Conservation (phyloP, 2,797 vertebrate genomes). For the Gymnothorax javanicus region DNA sequence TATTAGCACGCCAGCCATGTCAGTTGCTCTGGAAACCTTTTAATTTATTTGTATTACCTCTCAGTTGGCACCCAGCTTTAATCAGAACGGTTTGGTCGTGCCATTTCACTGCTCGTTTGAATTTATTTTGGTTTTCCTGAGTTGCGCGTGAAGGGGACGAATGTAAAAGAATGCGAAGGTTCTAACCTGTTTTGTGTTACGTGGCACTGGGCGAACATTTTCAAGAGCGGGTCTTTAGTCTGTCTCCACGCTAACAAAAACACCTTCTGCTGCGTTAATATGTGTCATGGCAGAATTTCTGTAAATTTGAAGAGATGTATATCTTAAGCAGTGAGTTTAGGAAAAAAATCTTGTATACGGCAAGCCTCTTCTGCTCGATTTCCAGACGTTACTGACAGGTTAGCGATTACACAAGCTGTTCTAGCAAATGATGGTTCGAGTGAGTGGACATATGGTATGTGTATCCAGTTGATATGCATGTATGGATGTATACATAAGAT, state of each 20-base stretch:
- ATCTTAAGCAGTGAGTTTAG: background rate
- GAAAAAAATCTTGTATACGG: too few relatives aligned
- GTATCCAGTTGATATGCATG: conserved; percentile 3
- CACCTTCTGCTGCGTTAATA: background rate
- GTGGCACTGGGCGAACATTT: background rate
- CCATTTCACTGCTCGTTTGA: background rate
- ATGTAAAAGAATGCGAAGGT: background rate
- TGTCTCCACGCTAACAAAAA: background rate
- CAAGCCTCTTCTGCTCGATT: background rate
- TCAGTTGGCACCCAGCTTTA: background rate
- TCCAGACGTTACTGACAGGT: background rate
- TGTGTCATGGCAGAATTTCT: background rate
- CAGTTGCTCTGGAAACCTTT: background rate
- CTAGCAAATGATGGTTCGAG: background rate
- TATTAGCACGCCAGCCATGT: background rate
- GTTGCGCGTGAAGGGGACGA: background rate
- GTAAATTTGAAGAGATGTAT: background rate
- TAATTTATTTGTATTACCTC: background rate
- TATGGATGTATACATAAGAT: conserved; percentile 13
- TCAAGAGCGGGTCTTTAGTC: background rate
- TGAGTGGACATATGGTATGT: background rate
- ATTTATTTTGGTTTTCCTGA: background rate
- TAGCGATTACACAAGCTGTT: background rate
- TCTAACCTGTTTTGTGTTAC: background rate
- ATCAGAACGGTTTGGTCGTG: background rate